Percentiles rank a stretch among this genome's conserved stretches.
Conservation (phyloP, 2,113 vertebrate genomes). For the Chrysemys picta region DNA sequence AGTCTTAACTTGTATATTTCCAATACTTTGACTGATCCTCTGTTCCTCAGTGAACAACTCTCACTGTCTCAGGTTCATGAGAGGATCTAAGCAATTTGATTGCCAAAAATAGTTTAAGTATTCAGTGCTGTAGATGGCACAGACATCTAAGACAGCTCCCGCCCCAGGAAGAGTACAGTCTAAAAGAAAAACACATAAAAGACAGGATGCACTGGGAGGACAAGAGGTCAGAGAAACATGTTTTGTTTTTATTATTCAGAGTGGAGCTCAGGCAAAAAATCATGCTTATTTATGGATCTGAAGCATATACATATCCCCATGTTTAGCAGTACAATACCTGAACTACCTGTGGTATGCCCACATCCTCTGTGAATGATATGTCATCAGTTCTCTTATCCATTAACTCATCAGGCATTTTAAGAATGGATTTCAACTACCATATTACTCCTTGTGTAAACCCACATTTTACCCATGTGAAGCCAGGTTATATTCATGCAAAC, state of each 20-base stretch:
- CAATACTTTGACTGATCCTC: not conserved
- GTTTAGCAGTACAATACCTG: not conserved
- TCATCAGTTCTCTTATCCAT: not conserved
- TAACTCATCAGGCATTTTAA: not conserved
- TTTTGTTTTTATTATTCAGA: not conserved
- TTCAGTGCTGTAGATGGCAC: not conserved
- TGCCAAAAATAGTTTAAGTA: not conserved
- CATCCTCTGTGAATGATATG: not conserved
- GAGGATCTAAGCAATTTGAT: not conserved
- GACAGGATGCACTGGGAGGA: not conserved
- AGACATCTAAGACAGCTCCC: not conserved
- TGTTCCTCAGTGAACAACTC: not conserved
- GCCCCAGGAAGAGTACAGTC: not conserved
- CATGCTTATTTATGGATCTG: not conserved
- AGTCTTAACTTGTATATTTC: slow-evolving; percentile 15
- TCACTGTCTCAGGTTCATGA: not conserved
- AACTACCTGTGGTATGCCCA: not conserved
- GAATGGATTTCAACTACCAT: not conserved
- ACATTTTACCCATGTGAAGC: not conserved
- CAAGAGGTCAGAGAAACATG: not conserved
- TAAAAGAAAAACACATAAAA: not conserved
- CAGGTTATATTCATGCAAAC: slow-evolving; percentile 48
- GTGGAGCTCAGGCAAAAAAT: not conserved
- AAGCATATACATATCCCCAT: not conserved
- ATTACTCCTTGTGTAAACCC: not conserved